phyloP scores from a whole-genome alignment of 2,797 vertebrate genomes.

The Rousettus madagascariensis region DNA sequence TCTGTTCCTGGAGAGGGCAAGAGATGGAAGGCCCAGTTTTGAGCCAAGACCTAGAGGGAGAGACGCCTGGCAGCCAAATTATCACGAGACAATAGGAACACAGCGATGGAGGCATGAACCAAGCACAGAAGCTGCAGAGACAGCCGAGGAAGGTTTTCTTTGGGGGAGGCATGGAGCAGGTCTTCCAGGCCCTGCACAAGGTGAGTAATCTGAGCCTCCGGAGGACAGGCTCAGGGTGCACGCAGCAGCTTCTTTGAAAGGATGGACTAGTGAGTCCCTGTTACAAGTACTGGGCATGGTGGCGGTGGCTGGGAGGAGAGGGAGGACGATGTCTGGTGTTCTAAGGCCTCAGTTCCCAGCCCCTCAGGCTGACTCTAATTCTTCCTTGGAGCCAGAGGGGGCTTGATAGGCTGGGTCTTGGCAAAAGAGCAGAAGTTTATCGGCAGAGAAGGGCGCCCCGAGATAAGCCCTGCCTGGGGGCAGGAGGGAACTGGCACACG shows the following conservation, averaged over 20 bases:
- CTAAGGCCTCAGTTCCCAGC: background rate
- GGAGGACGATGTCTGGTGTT: background rate
- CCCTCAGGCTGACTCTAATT: background rate
- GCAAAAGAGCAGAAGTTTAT: background rate
- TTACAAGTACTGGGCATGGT: fast-evolving
- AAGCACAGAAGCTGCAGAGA: background rate
- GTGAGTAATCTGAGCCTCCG: background rate
- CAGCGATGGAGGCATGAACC: background rate
- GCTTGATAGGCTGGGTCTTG: background rate
- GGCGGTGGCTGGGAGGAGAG: background rate
- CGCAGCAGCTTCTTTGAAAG: background rate
- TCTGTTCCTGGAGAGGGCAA: background rate
- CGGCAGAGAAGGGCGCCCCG: background rate
- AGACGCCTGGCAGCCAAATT: background rate
- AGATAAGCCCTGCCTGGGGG: background rate
- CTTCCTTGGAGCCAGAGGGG: background rate
- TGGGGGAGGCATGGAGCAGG: no score
- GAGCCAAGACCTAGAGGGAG: background rate
- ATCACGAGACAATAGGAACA: background rate
- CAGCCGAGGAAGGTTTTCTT: background rate
- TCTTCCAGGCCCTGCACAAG: background rate
- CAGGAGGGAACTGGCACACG: background rate
- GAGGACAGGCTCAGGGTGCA: background rate
- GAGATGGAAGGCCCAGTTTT: background rate
- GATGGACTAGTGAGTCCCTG: background rate